phyloP scores from a whole-genome alignment of 2,888 invertebrate species.

The Agriopis marginaria region DNA sequence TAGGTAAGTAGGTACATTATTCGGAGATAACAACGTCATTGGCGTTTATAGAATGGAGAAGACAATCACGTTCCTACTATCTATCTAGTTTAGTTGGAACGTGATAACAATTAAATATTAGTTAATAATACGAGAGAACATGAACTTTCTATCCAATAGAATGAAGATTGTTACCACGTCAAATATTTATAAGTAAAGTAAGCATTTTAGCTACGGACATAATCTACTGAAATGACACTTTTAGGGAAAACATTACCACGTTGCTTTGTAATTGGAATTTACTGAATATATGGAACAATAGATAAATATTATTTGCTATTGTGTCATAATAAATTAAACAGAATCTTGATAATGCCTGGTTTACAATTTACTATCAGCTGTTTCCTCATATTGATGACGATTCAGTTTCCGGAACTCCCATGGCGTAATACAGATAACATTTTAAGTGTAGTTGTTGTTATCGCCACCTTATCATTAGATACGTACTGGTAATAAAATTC shows the following conservation, averaged over 20 bases:
- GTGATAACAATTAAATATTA: constrained; percentile 6
- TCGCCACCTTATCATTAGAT: background rate
- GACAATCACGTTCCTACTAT: constrained; percentile 18
- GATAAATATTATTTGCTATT: too few species aligned
- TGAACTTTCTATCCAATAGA: background rate
- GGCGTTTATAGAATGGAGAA: constrained; percentile 41
- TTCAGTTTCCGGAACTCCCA: background rate
- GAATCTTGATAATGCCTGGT: background rate
- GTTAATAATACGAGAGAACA: background rate
- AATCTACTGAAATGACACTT: too few species aligned
- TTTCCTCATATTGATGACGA: constrained; percentile 15
- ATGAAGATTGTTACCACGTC: background rate
- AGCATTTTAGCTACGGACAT: too few species aligned
- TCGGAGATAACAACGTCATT: constrained; percentile 35
- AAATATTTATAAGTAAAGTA: background rate
- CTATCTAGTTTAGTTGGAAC: background rate
- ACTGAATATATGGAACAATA: too few species aligned
- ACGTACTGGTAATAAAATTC: background rate
- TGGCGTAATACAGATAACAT: constrained; percentile 9
- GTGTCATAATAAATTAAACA: background rate
- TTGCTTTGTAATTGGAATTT: too few species aligned
- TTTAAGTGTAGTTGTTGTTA: background rate
- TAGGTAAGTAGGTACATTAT: background rate
- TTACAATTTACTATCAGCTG: constrained; percentile 6
- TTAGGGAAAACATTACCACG: too few species aligned